Percentiles rank a stretch among this genome's conserved stretches.
phyloP scores from a whole-genome alignment of 2,888 invertebrate species.

The Rotaria macrura region DNA sequence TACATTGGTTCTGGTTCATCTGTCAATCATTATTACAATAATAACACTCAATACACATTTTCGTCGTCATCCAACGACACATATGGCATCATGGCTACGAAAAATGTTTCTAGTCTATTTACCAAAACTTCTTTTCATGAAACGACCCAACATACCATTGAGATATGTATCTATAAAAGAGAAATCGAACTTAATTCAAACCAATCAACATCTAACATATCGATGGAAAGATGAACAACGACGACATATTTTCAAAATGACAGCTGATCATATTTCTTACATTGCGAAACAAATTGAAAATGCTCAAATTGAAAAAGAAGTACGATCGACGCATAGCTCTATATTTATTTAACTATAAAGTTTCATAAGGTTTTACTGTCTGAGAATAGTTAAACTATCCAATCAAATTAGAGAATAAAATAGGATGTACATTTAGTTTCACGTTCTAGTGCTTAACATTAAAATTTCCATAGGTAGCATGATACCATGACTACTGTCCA shows the following conservation, averaged over 20 bases:
- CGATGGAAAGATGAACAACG: background rate
- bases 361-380: too few relatives aligned
- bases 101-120: conserved; percentile 84
- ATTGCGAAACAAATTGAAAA: conserved; percentile 2
- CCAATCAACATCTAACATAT: background rate
- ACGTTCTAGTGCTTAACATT: too few relatives aligned
- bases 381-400: too few relatives aligned
- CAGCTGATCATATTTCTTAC: background rate
- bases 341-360: too few relatives aligned
- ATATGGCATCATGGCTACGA: conserved; percentile 92
- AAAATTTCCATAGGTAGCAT: too few relatives aligned
- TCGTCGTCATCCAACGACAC: conserved; percentile 88
- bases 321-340: background rate
- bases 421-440: too few relatives aligned
- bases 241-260: background rate
- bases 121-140: conserved; percentile 57
- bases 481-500: too few relatives aligned
- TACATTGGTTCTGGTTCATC: conserved; percentile 93
- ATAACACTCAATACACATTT: conserved; percentile 92
- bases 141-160: background rate
- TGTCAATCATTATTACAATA: conserved; percentile 84
- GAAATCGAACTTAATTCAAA: background rate
- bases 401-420: too few relatives aligned
- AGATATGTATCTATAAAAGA: background rate
- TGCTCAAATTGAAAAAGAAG: conserved; percentile 17